Conservation (phyloP, 2,113 vertebrate species). For the Pluvianellus socialis region DNA sequence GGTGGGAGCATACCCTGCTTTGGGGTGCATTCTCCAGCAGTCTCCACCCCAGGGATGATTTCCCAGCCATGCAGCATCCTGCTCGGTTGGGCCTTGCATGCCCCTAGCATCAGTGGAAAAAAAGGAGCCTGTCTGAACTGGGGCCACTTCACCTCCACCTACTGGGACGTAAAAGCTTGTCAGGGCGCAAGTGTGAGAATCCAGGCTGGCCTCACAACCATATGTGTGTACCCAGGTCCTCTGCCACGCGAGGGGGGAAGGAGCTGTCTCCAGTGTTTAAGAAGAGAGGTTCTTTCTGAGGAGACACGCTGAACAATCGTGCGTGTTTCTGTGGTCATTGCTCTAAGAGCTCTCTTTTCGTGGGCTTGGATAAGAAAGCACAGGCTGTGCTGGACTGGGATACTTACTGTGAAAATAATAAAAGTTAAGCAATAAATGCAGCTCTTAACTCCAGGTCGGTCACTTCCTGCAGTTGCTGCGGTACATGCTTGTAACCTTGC, state of each 20-base stretch:
- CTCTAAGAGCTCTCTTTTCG: not conserved
- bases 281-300: not conserved
- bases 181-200: not conserved
- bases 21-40: not conserved
- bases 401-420: not conserved
- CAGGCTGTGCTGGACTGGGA: not conserved
- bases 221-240: not conserved
- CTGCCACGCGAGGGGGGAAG: not conserved
- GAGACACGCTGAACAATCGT: not conserved
- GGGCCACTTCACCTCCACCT: not conserved
- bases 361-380: not conserved
- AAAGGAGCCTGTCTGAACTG: not conserved
- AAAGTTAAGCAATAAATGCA: not conserved
- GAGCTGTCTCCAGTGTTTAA: not conserved
- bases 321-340: not conserved
- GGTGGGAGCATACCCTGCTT: not conserved
- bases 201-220: not conserved
- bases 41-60: not conserved
- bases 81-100: not conserved
- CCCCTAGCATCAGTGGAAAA: not conserved
- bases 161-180: not conserved
- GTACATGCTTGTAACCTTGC: rapidly evolving
- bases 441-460: not conserved
- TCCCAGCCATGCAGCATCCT: not conserved
- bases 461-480: not conserved